Percentiles rank a stretch among this genome's conserved stretches.
These are phyloP conservation scores for Athetis lepigone DNA, from an alignment of 2,888 invertebrate genomes.

Conservation along the genomic window DNA sequence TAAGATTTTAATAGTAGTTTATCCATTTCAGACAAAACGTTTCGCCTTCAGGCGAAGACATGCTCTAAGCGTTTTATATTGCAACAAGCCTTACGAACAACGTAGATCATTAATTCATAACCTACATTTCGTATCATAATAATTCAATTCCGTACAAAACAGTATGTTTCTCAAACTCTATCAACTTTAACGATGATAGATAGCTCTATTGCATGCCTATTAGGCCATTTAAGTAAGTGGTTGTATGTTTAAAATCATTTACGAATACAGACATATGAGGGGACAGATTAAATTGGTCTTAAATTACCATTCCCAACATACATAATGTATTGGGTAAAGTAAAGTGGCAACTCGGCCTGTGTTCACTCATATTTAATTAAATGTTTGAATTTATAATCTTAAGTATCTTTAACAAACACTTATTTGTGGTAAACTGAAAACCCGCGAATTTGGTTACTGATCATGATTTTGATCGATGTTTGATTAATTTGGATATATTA, in stretches of 20 bases:
- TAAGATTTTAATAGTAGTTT: neutral
- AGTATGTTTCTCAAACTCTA: conserved; percentile 38
- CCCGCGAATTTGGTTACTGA: too few relatives aligned
- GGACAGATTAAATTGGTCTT: conserved; percentile 45
- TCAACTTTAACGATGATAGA: conserved; percentile 56
- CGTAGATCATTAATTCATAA: conserved; percentile 41
- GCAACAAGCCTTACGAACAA: conserved; percentile 43
- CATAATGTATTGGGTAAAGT: conserved; percentile 33
- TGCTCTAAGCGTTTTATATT: conserved; percentile 18
- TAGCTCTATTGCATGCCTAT: conserved; percentile 51
- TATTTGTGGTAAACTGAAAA: too few relatives aligned
- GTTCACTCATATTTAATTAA: neutral
- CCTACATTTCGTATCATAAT: conserved; percentile 44
- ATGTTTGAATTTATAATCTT: too few relatives aligned
- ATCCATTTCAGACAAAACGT: neutral
- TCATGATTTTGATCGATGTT: too few relatives aligned
- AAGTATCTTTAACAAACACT: too few relatives aligned
- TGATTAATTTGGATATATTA: too few relatives aligned
- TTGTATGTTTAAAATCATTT: conserved; percentile 33
- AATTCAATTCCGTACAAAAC: conserved; percentile 44
- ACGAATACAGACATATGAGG: conserved; percentile 30
- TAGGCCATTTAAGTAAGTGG: conserved; percentile 50
- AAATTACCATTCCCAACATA: conserved; percentile 45
- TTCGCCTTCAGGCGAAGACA: conserved; percentile 9
- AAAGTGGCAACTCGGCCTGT: conserved; percentile 18